A percentile compares a stretch with the other conserved stretches of the same genome.
phyloP scores from a whole-genome alignment of 2,113 vertebrate genomes.

The Callionymus lyra region DNA sequence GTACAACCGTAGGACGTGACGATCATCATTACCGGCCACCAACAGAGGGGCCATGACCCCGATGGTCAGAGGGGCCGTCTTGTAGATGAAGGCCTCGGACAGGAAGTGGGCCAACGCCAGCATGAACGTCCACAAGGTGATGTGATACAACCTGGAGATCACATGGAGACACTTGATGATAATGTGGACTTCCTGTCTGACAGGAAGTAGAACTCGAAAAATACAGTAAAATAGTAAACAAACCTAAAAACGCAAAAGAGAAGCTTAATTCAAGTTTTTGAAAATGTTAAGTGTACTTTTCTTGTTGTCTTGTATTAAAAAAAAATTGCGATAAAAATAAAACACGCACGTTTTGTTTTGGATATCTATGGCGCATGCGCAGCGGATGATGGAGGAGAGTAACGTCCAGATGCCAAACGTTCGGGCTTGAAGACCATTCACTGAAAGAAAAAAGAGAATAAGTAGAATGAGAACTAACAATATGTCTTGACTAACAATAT shows the following conservation, averaged over 20 bases:
- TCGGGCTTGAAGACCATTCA: constrained; percentile 93
- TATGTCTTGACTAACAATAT: too few relatives aligned
- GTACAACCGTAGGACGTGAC: neutral
- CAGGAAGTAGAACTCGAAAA: too few relatives aligned
- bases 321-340: neutral
- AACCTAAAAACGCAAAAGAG: too few relatives aligned
- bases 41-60: constrained; percentile 90
- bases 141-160: constrained; percentile 81
- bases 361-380: constrained; percentile 89
- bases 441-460: constrained; percentile 54
- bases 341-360: constrained; percentile 82
- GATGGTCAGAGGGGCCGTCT: constrained; percentile 82
- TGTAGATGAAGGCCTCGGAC: constrained; percentile 83
- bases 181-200: neutral
- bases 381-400: constrained; percentile 88
- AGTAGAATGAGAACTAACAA: too few relatives aligned
- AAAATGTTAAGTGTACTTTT: too few relatives aligned
- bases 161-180: neutral
- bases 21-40: constrained; percentile 71
- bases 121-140: constrained; percentile 90
- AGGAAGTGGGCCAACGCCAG: constrained; percentile 88
- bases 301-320: too few relatives aligned
- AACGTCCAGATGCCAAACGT: constrained; percentile 94
- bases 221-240: too few relatives aligned
- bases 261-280: too few relatives aligned